A percentile compares a stretch with the other conserved stretches of the same genome.
phyloP scores from a whole-genome alignment of 2,888 invertebrate species.

The Scelioninae gen. 1 region DNA sequence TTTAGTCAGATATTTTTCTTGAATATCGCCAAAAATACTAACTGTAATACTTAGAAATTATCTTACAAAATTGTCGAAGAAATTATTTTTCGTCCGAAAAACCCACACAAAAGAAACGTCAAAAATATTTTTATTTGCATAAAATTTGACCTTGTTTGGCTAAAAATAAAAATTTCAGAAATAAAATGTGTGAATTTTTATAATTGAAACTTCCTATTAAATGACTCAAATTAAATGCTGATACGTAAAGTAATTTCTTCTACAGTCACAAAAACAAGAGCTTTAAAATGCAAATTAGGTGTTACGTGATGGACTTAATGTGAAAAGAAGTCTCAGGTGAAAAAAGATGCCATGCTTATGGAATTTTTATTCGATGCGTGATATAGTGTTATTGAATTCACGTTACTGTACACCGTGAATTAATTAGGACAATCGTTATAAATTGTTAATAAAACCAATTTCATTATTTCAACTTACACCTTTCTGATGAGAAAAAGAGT shows the following conservation, averaged over 20 bases:
- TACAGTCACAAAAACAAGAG: slow-evolving; percentile 44
- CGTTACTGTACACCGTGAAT: slow-evolving; percentile 57
- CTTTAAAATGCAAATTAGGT: slow-evolving; percentile 64
- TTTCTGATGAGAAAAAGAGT: not conserved
- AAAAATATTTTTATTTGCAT: too few relatives aligned
- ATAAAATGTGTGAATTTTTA: too few relatives aligned
- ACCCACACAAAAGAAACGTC: too few relatives aligned
- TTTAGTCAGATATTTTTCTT: slow-evolving; percentile 71
- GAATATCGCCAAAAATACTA: slow-evolving; percentile 53
- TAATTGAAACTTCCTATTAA: too few relatives aligned
- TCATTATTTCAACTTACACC: slow-evolving; percentile 5
- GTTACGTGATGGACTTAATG: slow-evolving; percentile 53
- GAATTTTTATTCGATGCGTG: slow-evolving; percentile 61
- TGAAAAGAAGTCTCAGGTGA: slow-evolving; percentile 65
- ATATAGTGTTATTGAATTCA: slow-evolving; percentile 60
- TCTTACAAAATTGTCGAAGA: slow-evolving; percentile 31
- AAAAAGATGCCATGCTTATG: slow-evolving; percentile 60
- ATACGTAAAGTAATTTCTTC: slow-evolving; percentile 5
- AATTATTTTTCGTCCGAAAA: slow-evolving; percentile 3
- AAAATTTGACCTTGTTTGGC: too few relatives aligned
- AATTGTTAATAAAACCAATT: slow-evolving; percentile 24
- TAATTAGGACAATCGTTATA: slow-evolving; percentile 63
- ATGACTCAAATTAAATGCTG: too few relatives aligned
- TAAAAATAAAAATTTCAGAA: too few relatives aligned
- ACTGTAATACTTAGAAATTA: slow-evolving; percentile 41